phyloP scores from a whole-genome alignment of 2,113 vertebrate genomes.

The Rhadina sibilatrix region DNA sequence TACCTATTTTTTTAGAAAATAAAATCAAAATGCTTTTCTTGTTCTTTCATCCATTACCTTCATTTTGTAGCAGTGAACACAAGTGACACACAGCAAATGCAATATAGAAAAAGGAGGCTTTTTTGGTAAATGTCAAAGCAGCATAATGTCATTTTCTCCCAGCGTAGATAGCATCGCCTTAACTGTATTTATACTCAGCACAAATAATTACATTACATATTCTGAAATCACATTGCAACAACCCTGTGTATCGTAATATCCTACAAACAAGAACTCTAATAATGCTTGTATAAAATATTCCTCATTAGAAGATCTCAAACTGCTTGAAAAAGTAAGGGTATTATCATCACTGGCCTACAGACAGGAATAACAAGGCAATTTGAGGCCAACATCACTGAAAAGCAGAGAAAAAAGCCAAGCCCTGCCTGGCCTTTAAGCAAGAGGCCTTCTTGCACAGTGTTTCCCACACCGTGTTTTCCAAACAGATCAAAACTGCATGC shows the following conservation, averaged over 20 bases:
- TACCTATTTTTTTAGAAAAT: neutral
- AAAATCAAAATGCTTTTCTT: constrained; percentile 13
- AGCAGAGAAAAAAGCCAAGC: neutral
- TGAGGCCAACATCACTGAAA: neutral
- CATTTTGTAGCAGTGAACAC: neutral
- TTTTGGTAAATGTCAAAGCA: constrained; percentile 48
- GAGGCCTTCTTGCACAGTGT: neutral
- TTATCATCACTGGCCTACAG: neutral
- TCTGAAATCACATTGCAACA: neutral
- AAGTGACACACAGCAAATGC: neutral
- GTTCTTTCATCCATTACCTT: neutral
- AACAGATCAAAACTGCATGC: neutral
- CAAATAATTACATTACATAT: constrained; percentile 39
- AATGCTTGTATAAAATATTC: neutral
- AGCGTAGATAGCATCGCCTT: neutral
- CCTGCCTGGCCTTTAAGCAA: neutral
- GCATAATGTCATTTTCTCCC: constrained; percentile 3
- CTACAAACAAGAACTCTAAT: neutral
- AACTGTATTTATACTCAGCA: neutral
- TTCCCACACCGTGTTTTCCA: neutral
- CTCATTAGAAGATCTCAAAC: neutral
- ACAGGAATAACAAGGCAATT: neutral
- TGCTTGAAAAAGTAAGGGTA: neutral
- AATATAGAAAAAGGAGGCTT: neutral
- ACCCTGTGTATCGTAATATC: neutral